Conservation (phyloP, 2,888 invertebrate species). For the Ochropacha duplaris region DNA sequence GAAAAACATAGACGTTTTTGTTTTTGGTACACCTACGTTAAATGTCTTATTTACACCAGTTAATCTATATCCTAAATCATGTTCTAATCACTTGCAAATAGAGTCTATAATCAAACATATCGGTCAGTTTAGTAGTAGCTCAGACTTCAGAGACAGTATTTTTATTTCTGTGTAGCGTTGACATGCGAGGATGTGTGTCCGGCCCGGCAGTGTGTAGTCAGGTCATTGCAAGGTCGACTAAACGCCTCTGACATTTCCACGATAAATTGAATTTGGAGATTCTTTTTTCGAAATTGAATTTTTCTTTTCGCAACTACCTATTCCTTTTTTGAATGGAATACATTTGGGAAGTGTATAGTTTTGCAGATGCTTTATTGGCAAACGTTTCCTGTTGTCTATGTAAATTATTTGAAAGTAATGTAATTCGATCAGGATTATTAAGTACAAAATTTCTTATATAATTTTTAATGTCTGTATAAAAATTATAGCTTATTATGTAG, state of each 20-base stretch:
- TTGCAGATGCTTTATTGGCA: no score
- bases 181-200: background rate
- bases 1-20: background rate
- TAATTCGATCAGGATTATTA: background rate
- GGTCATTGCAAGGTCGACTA: background rate
- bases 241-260: background rate
- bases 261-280: background rate
- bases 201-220: background rate
- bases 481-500: background rate
- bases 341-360: no score
- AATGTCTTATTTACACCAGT: background rate
- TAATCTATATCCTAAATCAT: background rate
- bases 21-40: no score
- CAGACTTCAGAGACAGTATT: no score
- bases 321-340: no score
- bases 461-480: background rate
- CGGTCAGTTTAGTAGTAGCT: no score
- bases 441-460: background rate
- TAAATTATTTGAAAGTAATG: background rate
- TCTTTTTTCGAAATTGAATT: background rate
- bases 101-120: background rate
- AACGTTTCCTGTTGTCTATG: no score
- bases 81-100: background rate
- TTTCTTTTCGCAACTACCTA: background rate
- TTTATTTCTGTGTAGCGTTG: background rate